phyloP scores from a whole-genome alignment of 2,888 invertebrate genomes.

The Drosophila falleni region DNA sequence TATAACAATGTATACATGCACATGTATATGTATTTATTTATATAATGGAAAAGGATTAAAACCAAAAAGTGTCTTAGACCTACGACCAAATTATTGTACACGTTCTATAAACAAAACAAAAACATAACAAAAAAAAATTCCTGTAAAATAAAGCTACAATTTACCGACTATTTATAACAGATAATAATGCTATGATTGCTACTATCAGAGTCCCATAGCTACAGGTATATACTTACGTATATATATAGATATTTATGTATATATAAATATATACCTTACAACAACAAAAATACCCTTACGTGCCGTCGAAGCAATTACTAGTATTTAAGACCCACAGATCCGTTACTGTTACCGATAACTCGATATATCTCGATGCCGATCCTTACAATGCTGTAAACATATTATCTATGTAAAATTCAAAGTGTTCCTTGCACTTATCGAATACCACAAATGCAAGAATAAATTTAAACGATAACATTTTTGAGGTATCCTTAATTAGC shows the following conservation, averaged over 20 bases:
- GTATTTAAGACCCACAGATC: conserved; percentile 71
- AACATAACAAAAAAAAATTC: conserved; percentile 44
- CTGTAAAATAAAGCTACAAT: conserved; percentile 59
- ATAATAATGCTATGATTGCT: conserved; percentile 38
- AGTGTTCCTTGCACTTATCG: conserved; percentile 55
- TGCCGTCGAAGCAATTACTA: conserved; percentile 83
- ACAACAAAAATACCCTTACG: conserved; percentile 49
- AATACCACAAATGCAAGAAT: conserved; percentile 46
- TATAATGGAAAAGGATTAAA: conserved; percentile 64
- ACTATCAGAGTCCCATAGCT: conserved; percentile 33
- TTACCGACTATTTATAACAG: conserved; percentile 54
- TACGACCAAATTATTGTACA: conserved; percentile 75
- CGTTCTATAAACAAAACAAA: conserved; percentile 42
- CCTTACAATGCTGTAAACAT: conserved; percentile 31
- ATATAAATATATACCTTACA: conserved; percentile 17
- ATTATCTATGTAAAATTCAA: conserved; percentile 40
- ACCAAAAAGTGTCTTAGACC: conserved; percentile 79
- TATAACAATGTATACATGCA: conserved; percentile 59
- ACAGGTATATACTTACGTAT: conserved; percentile 21
- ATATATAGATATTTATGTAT: conserved; percentile 3
- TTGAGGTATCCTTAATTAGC: conserved; percentile 26
- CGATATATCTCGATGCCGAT: conserved; percentile 38
- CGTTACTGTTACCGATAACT: conserved; percentile 38
- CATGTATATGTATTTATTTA: conserved; percentile 57
- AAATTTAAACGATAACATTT: conserved; percentile 16